phyloP scores from a whole-genome alignment of 2,888 invertebrate genomes.

The Chalcis sispes region DNA sequence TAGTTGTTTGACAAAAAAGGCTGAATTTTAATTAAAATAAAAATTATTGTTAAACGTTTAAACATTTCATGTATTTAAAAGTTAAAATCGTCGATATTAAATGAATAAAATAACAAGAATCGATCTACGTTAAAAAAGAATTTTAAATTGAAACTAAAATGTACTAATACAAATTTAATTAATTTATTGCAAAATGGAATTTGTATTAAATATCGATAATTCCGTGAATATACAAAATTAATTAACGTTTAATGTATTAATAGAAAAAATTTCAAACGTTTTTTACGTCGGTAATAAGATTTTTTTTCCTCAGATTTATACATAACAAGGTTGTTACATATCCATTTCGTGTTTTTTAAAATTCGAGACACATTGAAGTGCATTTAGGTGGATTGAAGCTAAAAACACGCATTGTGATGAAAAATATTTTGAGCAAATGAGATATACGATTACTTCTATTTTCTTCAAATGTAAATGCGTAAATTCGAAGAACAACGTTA shows the following conservation, averaged over 20 bases:
- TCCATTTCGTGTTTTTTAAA: slow-evolving; percentile 47
- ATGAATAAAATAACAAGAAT: too few species aligned
- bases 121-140: too few species aligned
- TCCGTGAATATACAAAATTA: background rate
- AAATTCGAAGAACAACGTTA: slow-evolving; percentile 37
- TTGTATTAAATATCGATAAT: background rate
- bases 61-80: too few species aligned
- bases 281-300: background rate
- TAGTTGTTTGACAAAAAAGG: slow-evolving; percentile 49
- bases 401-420: slow-evolving; percentile 44
- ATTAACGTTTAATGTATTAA: background rate
- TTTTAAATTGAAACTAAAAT: too few species aligned
- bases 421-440: slow-evolving; percentile 3
- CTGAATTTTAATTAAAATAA: slow-evolving; percentile 26
- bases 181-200: slow-evolving; percentile 3
- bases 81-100: too few species aligned
- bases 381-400: slow-evolving; percentile 48
- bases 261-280: background rate
- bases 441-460: background rate
- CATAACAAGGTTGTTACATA: slow-evolving; percentile 47
- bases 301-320: slow-evolving; percentile 14
- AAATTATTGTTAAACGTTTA: slow-evolving; percentile 3
- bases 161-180: too few species aligned
- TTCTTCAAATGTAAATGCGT: background rate
- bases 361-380: slow-evolving; percentile 47